phyloP scores from a whole-genome alignment of 2,797 vertebrate genomes.

The Notamacropus eugenii region DNA sequence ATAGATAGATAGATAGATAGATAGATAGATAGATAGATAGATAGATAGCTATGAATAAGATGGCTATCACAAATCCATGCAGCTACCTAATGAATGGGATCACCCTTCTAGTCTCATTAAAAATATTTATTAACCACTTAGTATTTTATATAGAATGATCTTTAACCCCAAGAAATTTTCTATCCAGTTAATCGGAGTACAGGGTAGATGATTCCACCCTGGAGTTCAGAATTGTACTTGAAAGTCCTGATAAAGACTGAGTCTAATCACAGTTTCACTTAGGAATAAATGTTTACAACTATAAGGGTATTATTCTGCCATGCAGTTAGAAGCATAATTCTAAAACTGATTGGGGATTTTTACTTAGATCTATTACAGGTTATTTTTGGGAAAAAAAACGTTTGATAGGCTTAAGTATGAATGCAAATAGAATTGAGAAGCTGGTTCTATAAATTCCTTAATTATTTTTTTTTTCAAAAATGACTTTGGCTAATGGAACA shows the following conservation, averaged over 20 bases:
- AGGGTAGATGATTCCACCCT: not conserved
- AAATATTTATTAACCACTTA: not conserved
- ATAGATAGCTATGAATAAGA: not conserved
- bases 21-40: not conserved
- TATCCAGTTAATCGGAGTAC: not conserved
- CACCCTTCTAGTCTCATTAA: not conserved
- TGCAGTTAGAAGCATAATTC: conserved; percentile 52
- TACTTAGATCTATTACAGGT: not conserved
- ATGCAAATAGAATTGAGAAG: conserved; percentile 46
- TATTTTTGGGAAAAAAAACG: conserved; percentile 57
- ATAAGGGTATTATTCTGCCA: conserved; percentile 21
- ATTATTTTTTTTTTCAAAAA: conserved; percentile 39
- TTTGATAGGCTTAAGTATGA: conserved; percentile 42
- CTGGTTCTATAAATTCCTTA: conserved; percentile 44
- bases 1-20: not conserved
- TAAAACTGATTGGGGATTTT: conserved; percentile 42
- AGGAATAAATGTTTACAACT: not conserved
- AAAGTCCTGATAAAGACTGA: conserved; percentile 25
- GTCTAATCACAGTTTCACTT: conserved; percentile 4
- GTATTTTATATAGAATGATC: not conserved
- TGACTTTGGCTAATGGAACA: conserved; percentile 24
- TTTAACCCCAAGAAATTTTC: not conserved
- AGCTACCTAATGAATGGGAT: conserved; percentile 1
- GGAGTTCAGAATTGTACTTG: conserved; percentile 23
- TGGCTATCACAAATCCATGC: conserved; percentile 15